Percentiles rank a stretch among this genome's conserved stretches.
Evolutionary conservation across 1,140 invertebrate species (phyloP).

Genomic region (Elysia chlorotica): DNA sequence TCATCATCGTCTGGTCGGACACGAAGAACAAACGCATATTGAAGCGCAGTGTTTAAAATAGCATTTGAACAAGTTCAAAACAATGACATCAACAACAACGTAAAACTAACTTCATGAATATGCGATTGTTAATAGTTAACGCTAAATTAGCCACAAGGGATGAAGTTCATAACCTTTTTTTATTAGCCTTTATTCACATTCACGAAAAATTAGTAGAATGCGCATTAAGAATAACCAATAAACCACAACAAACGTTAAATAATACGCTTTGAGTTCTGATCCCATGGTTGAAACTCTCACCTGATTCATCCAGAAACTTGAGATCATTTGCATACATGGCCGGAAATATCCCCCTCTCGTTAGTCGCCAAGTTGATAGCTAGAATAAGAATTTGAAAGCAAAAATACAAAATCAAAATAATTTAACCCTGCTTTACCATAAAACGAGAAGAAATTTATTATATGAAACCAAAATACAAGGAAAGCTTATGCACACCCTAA

Average conservation of each 20-base stretch:
- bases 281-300: conserved; percentile 63
- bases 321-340: conserved; percentile 95
- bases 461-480: background rate
- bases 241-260: no score
- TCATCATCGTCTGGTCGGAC: conserved; percentile 24
- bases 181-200: no score
- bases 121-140: no score
- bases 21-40: background rate
- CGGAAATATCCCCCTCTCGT: conserved; percentile 92
- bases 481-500: background rate
- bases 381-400: conserved; percentile 31
- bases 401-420: background rate
- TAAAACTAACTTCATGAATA: no score
- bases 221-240: no score
- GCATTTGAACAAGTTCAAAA: background rate
- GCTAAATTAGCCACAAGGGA: no score
- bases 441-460: background rate
- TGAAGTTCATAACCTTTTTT: no score
- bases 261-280: no score
- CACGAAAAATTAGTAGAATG: no score
- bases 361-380: conserved; percentile 92
- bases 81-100: background rate
- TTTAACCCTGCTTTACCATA: background rate
- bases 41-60: background rate
- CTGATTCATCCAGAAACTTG: conserved; percentile 90